These are phyloP conservation scores for Progne subis DNA, from an alignment of 2,113 vertebrate species.

Conservation along the genomic window DNA sequence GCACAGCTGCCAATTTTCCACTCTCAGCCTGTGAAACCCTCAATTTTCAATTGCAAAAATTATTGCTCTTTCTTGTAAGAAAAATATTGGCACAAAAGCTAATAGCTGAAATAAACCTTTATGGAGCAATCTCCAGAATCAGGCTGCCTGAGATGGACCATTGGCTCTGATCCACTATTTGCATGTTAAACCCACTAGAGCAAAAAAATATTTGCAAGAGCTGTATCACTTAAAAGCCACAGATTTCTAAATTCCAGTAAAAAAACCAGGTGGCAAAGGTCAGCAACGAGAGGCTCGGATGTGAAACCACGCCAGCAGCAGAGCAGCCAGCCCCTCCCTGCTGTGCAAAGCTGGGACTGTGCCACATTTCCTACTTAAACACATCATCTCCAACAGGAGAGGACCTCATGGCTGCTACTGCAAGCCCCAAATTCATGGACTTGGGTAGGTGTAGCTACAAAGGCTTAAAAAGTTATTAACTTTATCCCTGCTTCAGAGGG, in stretches of 20 bases:
- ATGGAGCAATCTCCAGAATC: neutral
- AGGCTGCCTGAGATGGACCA: neutral
- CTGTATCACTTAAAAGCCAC: neutral
- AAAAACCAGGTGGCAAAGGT: conserved; percentile 30
- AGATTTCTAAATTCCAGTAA: conserved; percentile 38
- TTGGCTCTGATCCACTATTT: neutral
- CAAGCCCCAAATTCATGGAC: neutral
- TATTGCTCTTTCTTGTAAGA: conserved; percentile 19
- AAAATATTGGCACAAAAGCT: conserved; percentile 28
- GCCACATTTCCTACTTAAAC: neutral
- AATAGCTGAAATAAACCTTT: conserved; percentile 33
- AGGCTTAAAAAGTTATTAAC: neutral
- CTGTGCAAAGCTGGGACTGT: neutral
- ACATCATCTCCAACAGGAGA: neutral
- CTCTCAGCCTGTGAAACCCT: conserved; percentile 21
- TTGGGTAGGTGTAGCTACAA: neutral
- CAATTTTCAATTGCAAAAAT: conserved; percentile 25
- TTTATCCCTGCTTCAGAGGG: neutral
- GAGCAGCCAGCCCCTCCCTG: conserved; percentile 1
- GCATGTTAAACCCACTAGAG: neutral
- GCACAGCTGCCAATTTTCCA: conserved; percentile 6
- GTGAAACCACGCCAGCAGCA: neutral
- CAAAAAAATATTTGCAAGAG: conserved; percentile 4
- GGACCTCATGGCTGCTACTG: neutral
- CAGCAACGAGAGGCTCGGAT: neutral